Evolutionary conservation across 2,113 vertebrate species (phyloP).

Genomic region (Hymenochirus boettgeri): DNA sequence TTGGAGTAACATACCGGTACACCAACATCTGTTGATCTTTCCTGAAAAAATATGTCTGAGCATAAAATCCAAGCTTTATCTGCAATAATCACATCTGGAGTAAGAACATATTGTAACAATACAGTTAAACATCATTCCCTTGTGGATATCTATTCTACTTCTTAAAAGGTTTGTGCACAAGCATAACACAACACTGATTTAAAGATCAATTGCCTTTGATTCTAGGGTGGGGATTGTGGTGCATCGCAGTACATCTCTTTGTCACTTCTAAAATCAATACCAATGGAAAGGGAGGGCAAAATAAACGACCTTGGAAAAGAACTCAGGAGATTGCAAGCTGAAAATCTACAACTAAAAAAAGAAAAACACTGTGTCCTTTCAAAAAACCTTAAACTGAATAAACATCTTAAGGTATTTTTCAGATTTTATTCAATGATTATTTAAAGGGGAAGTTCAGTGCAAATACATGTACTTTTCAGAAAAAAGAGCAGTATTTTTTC

Average conservation of each 20-base stretch:
- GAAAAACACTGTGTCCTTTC: not conserved
- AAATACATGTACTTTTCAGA: too few species aligned
- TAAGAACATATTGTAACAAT: slow-evolving; percentile 12
- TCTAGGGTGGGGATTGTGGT: slow-evolving; percentile 9
- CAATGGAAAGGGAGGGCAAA: slow-evolving; percentile 21
- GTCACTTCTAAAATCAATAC: slow-evolving; percentile 9
- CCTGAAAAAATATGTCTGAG: too few species aligned
- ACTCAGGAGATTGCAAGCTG: slow-evolving; percentile 13
- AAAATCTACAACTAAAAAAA: slow-evolving; percentile 25
- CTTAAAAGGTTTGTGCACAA: not conserved
- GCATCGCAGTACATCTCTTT: not conserved
- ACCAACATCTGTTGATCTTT: too few species aligned
- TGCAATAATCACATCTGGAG: slow-evolving; percentile 3
- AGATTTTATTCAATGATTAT: too few species aligned
- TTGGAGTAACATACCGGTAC: too few species aligned
- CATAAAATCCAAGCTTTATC: too few species aligned
- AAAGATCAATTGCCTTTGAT: slow-evolving; percentile 15
- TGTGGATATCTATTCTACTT: not conserved
- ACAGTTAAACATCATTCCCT: not conserved
- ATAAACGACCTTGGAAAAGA: slow-evolving; percentile 25
- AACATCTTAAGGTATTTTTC: not conserved
- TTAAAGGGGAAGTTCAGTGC: too few species aligned
- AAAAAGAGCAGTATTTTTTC: too few species aligned
- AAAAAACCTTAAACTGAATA: not conserved
- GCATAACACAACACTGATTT: slow-evolving; percentile 11